Percentiles rank a stretch among this genome's conserved stretches.
Evolutionary conservation across 2,888 invertebrate genomes (phyloP).

Genomic region (Trimorus sp.): DNA sequence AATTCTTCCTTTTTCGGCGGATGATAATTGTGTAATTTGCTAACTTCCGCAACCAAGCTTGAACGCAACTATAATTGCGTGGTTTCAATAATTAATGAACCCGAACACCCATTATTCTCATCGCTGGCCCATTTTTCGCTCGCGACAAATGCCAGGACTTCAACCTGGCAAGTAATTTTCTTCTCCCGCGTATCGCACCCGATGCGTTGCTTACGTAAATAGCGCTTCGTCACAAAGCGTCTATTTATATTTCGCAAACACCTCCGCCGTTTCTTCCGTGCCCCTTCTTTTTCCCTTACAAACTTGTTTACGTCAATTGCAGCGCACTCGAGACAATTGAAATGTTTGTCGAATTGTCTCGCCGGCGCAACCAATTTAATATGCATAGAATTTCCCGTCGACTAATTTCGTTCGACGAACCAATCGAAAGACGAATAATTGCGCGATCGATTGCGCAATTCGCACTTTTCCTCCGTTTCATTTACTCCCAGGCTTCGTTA

Average conservation of each 20-base stretch:
- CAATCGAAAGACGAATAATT: slow-evolving; percentile 22
- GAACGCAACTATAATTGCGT: neutral
- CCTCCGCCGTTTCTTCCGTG: slow-evolving; percentile 33
- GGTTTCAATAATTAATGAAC: slow-evolving; percentile 38
- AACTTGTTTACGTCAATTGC: slow-evolving; percentile 60
- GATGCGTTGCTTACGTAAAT: slow-evolving; percentile 54
- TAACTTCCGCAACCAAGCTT: slow-evolving; percentile 13
- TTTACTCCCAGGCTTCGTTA: too few species aligned
- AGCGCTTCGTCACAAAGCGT: slow-evolving; percentile 48
- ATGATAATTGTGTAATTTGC: slow-evolving; percentile 14
- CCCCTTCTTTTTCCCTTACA: slow-evolving; percentile 26
- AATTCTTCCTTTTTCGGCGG: too few species aligned
- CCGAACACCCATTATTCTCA: slow-evolving; percentile 5
- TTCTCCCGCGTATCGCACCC: slow-evolving; percentile 7
- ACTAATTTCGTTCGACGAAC: slow-evolving; percentile 30
- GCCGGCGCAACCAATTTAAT: slow-evolving; percentile 32
- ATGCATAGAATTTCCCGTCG: slow-evolving; percentile 49
- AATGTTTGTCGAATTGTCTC: slow-evolving; percentile 48
- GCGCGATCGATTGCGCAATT: slow-evolving; percentile 11
- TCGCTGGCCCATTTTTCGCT: slow-evolving; percentile 36
- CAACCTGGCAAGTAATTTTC: slow-evolving; percentile 42
- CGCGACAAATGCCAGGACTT: slow-evolving; percentile 41
- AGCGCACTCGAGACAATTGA: slow-evolving; percentile 45
- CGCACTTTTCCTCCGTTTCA: too few species aligned
- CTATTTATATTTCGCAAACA: slow-evolving; percentile 55